phyloP scores from a whole-genome alignment of 2,113 vertebrate species.

The Indicator maculatus region DNA sequence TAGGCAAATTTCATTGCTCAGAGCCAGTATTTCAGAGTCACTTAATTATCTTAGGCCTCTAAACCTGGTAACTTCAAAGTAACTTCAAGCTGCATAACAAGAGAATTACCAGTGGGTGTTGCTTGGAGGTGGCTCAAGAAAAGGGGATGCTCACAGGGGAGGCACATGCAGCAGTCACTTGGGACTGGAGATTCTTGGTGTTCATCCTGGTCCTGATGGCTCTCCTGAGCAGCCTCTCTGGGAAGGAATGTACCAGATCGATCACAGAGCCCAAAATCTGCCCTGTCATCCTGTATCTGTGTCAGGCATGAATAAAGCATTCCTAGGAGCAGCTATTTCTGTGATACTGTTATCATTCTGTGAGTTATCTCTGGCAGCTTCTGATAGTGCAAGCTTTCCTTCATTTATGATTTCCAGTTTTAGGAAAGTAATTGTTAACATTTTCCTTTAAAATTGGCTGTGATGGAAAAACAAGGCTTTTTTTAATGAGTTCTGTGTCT shows the following conservation, averaged over 20 bases:
- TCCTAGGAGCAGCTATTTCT: not conserved
- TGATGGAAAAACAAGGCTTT: not conserved
- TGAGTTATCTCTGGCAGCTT: conserved; percentile 16
- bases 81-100: not conserved
- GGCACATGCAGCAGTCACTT: not conserved
- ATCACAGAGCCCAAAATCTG: not conserved
- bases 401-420: not conserved
- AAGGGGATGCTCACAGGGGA: not conserved
- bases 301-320: conserved; percentile 14
- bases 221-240: not conserved
- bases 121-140: not conserved
- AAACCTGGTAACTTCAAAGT: not conserved
- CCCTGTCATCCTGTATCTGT: not conserved
- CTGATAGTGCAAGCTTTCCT: not conserved
- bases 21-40: not conserved
- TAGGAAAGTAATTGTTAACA: not conserved
- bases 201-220: fast-evolving
- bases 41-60: not conserved
- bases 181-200: fast-evolving
- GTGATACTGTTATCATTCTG: not conserved
- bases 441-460: not conserved
- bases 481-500: not conserved
- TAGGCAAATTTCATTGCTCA: conserved; percentile 28
- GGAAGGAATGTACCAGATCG: not conserved
- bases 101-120: not conserved